These are phyloP conservation scores for Whitmania pigra DNA, from an alignment of 1,140 invertebrate species.

Conservation along the genomic window DNA sequence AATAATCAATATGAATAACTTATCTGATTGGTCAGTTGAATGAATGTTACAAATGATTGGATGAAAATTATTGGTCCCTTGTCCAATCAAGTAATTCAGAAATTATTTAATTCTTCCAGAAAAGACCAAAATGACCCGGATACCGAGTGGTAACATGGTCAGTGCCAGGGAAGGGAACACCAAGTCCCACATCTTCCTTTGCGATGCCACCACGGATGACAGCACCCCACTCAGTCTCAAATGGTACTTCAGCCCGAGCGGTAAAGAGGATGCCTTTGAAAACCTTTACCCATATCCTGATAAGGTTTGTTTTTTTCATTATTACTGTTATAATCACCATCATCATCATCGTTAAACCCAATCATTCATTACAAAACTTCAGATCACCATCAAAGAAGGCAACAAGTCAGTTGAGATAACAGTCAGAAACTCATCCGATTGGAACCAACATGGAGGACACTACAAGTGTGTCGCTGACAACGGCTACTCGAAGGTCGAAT, in stretches of 20 bases:
- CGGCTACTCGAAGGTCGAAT: slow-evolving; percentile 7
- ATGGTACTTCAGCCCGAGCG: slow-evolving; percentile 5
- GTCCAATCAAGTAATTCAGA: too few relatives aligned
- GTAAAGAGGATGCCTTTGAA: not conserved
- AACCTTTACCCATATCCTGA: not conserved
- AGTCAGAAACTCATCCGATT: not conserved
- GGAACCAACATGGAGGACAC: slow-evolving; percentile 15
- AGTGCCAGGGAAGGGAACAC: not conserved
- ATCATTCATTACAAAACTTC: not conserved
- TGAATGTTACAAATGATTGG: too few relatives aligned
- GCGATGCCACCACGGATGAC: slow-evolving; percentile 21
- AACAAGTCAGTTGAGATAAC: not conserved
- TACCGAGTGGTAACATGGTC: not conserved
- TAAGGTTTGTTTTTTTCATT: not conserved
- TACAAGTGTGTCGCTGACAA: slow-evolving; percentile 25
- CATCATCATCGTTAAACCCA: not conserved
- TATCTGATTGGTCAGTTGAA: too few relatives aligned
- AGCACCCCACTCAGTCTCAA: slow-evolving; percentile 9
- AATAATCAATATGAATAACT: too few relatives aligned
- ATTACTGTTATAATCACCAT: not conserved
- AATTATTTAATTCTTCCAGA: slow-evolving; percentile 13
- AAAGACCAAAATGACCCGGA: slow-evolving; percentile 7
- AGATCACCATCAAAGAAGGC: not conserved
- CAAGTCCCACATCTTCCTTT: not conserved
- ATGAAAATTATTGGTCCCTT: too few relatives aligned